phyloP scores from a whole-genome alignment of 2,797 vertebrate genomes.

The Synanceia verrucosa region DNA sequence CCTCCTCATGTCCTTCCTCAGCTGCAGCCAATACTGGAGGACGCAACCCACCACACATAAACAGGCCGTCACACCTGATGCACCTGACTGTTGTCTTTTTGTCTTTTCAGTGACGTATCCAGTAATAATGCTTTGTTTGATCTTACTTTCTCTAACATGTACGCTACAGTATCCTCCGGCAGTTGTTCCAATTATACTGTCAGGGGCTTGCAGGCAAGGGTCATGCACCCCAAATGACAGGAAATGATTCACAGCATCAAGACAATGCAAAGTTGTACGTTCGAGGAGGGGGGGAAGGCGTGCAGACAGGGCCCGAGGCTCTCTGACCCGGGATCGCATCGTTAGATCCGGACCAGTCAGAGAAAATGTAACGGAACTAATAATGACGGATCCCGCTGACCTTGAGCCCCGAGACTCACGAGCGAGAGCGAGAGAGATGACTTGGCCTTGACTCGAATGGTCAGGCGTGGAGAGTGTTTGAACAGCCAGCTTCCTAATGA shows the following conservation, averaged over 20 bases:
- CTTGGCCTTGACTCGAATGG: constrained; percentile 58
- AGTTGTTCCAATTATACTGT: constrained; percentile 25
- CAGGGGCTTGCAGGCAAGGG: constrained; percentile 22
- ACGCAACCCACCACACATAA: neutral
- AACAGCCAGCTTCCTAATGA: constrained; percentile 67
- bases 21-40: constrained; percentile 17
- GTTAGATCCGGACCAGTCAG: constrained; percentile 52
- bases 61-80: neutral
- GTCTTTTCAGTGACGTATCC: neutral
- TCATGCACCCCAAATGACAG: constrained; percentile 20
- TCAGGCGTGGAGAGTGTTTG: constrained; percentile 52
- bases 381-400: constrained; percentile 63
- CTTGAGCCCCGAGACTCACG: constrained; percentile 38
- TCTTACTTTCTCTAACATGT: too few species aligned
- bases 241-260: constrained; percentile 27
- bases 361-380: constrained; percentile 65
- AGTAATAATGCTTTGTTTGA: neutral
- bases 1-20: constrained; percentile 45
- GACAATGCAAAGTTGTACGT: constrained; percentile 21
- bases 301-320: constrained; percentile 41
- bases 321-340: constrained; percentile 53
- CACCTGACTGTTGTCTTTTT: neutral
- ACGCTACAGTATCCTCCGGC: too few species aligned
- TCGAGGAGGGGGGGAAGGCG: constrained; percentile 12
- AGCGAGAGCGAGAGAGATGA: constrained; percentile 40